A percentile compares a stretch with the other conserved stretches of the same genome.
Conservation (phyloP, 2,113 vertebrate genomes). For the Ondatra zibethicus region DNA sequence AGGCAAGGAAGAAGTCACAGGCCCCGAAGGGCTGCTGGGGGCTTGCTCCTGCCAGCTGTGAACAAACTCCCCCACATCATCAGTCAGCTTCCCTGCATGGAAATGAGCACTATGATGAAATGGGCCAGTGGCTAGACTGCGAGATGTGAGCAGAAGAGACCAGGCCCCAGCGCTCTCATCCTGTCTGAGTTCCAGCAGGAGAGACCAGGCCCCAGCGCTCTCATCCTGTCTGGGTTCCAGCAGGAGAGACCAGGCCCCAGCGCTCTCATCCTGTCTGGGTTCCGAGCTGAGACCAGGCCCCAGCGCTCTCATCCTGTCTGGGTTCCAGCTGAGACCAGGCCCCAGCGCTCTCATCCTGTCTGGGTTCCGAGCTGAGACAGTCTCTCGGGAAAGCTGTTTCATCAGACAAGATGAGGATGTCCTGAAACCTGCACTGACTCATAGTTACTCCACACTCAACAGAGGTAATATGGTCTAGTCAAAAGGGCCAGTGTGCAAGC, state of each 20-base stretch:
- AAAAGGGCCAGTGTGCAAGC: neutral
- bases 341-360: neutral
- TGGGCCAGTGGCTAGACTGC: neutral
- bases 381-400: neutral
- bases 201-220: neutral
- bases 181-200: neutral
- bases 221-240: neutral
- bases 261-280: neutral
- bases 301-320: no score
- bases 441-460: neutral
- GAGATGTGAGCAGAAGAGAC: neutral
- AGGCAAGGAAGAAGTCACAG: conserved; percentile 82
- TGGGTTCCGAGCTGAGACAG: neutral
- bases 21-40: conserved; percentile 83
- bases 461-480: no score
- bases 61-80: conserved; percentile 93
- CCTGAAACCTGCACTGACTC: neutral
- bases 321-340: neutral
- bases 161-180: neutral
- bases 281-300: neutral
- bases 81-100: conserved; percentile 91
- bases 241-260: neutral
- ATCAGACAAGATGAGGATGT: neutral
- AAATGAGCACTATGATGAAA: neutral
- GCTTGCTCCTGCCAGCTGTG: conserved; percentile 94